A percentile compares a stretch with the other conserved stretches of the same genome.
Conservation (phyloP, 1,140 invertebrate species). For the Lepidurus arcticus region DNA sequence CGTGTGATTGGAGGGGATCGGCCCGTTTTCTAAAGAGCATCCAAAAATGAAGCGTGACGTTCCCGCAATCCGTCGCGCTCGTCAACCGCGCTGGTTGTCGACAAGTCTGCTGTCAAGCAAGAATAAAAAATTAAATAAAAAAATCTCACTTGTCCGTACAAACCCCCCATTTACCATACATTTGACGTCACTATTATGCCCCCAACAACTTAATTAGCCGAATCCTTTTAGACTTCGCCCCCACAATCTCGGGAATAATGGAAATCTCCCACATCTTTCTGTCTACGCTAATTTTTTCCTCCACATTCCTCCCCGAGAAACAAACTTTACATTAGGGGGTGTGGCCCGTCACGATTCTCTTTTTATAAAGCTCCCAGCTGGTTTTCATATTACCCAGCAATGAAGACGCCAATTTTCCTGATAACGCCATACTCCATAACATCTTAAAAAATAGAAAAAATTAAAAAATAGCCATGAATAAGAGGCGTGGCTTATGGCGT, state of each 20-base stretch:
- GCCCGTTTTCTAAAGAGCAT: neutral
- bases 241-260: neutral
- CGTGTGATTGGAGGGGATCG: neutral
- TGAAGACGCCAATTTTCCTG: slow-evolving; percentile 12
- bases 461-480: neutral
- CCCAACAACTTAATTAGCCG: slow-evolving; percentile 8
- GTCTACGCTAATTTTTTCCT: neutral
- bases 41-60: slow-evolving; percentile 15
- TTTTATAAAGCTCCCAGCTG: neutral
- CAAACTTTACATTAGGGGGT: neutral
- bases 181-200: slow-evolving; percentile 4
- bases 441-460: neutral
- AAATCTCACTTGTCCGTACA: neutral
- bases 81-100: neutral
- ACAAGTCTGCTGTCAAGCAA: neutral
- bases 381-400: neutral
- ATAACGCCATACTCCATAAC: neutral
- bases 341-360: slow-evolving; percentile 9
- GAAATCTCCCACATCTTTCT: neutral
- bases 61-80: slow-evolving; percentile 4
- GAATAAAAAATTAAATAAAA: neutral
- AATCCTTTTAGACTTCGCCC: neutral
- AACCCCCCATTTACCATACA: neutral
- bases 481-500: slow-evolving; percentile 13
- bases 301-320: neutral